Conservation (phyloP, 2,113 vertebrate genomes). For the Neolamprologus sp. region DNA sequence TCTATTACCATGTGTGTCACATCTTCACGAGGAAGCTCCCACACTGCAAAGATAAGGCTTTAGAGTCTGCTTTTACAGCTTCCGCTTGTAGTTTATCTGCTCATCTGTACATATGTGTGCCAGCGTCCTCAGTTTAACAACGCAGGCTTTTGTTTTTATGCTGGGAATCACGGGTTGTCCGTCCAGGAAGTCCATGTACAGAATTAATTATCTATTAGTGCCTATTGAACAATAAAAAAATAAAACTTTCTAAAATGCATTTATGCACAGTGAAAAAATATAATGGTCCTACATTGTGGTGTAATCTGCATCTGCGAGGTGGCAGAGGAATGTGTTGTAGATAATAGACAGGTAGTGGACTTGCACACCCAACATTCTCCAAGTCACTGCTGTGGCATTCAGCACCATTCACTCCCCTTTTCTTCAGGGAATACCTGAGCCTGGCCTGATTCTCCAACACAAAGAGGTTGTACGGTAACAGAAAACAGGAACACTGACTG, state of each 20-base stretch:
- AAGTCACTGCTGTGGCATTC: slow-evolving; percentile 25
- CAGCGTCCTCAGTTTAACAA: slow-evolving; percentile 59
- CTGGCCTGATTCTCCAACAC: slow-evolving; percentile 17
- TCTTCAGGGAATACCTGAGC: slow-evolving; percentile 46
- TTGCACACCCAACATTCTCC: slow-evolving; percentile 28
- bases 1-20: slow-evolving; percentile 65
- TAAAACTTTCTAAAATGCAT: background rate
- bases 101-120: slow-evolving; percentile 46
- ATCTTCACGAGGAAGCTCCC: slow-evolving; percentile 56
- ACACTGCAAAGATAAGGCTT: slow-evolving; percentile 40
- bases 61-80: slow-evolving; percentile 24
- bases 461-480: background rate
- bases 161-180: slow-evolving; percentile 45
- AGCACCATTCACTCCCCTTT: background rate
- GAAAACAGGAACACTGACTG: slow-evolving; percentile 34
- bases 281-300: background rate
- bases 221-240: background rate
- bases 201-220: slow-evolving; percentile 30
- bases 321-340: slow-evolving; percentile 19
- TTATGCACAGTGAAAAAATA: background rate
- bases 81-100: slow-evolving; percentile 33
- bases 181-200: slow-evolving; percentile 13
- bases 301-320: slow-evolving; percentile 2
- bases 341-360: slow-evolving; percentile 38
- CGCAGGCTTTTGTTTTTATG: slow-evolving; percentile 51